Base-by-base conservation (phyloP, 2,888 invertebrate genomes). In the Anthophora plumipes region DNA sequence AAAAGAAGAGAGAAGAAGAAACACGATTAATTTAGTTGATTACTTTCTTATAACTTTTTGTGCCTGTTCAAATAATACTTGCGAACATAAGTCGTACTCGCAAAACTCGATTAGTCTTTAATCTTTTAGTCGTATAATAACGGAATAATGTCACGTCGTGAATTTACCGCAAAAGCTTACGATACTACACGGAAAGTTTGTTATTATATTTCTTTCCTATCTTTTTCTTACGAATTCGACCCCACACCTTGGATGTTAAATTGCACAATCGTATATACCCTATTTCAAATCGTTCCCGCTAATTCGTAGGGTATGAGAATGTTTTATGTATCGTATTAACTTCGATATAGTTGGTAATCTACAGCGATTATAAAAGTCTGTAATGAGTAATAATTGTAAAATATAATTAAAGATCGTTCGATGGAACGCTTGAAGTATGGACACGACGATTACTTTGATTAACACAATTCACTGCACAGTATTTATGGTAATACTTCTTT, bases 311-410 rank as follows among this genome's bases (percentile, higher is more conserved):
- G 70, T 77, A 82, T 70, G 60, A 72, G 37, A 46, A 83, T 73
- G 76, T 83, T 85, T 77, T 73, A 60, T 80, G 83, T 78, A 83
- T 50, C 52, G 57, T 80, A 59, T 80, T 74, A 77, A 82, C 76
- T 72, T 82, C 46, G 71, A 67, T 80, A 80, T 80, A 80, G 80
- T 68, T 76, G 52, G 57, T 84, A 84, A 78, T 66, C 52, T 68
- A 75, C 73, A 78, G 63, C 67, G 69, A 72, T 78, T 77, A 60
- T 84, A 81, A 78, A n/a, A 52, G 73, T 57, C 70, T 77, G 71
- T 82, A 83, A 72, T 63, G 63, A 71, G 60, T 85, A 76, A 64
- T 84, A 85, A 84, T 74, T 54, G 70, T 84, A 76, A 84, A 78
- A 64, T 81, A 73, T 82, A 78, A 78, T 39, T 81, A 78, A 50